A percentile compares a stretch with the other conserved stretches of the same genome.
phyloP scores from a whole-genome alignment of 2,113 vertebrate genomes.

The Platycercus adscitus region DNA sequence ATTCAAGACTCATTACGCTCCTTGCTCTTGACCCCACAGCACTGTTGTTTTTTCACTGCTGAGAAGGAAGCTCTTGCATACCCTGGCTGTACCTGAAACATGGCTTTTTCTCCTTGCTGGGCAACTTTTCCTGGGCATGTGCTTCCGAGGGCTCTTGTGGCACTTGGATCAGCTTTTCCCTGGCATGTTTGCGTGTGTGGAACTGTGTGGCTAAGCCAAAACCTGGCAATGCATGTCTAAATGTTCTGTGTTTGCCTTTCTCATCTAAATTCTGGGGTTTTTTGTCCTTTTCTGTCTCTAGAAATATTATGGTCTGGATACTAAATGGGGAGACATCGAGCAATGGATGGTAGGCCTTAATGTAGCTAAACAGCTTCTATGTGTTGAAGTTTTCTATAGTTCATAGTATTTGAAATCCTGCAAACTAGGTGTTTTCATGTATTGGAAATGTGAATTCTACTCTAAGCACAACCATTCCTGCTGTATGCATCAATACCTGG shows the following conservation, averaged over 20 bases:
- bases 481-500: neutral
- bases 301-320: conserved; percentile 95
- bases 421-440: neutral
- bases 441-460: neutral
- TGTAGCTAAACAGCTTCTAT: neutral
- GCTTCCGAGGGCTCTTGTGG: fast-evolving
- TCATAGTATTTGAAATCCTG: neutral
- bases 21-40: neutral
- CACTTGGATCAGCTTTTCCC: fast-evolving
- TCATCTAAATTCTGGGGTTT: conserved; percentile 21
- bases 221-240: neutral
- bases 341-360: conserved; percentile 95
- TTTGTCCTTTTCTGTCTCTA: conserved; percentile 74
- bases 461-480: neutral
- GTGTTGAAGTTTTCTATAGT: neutral
- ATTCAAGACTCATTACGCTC: neutral
- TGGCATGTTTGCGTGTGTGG: neutral
- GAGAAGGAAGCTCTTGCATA: neutral
- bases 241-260: neutral
- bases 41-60: neutral
- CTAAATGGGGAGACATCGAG: conserved; percentile 96
- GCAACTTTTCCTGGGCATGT: neutral
- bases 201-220: neutral
- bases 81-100: neutral
- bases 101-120: neutral